Base-by-base conservation (phyloP, 2,888 invertebrate species). In the Phasia obesa region DNA sequence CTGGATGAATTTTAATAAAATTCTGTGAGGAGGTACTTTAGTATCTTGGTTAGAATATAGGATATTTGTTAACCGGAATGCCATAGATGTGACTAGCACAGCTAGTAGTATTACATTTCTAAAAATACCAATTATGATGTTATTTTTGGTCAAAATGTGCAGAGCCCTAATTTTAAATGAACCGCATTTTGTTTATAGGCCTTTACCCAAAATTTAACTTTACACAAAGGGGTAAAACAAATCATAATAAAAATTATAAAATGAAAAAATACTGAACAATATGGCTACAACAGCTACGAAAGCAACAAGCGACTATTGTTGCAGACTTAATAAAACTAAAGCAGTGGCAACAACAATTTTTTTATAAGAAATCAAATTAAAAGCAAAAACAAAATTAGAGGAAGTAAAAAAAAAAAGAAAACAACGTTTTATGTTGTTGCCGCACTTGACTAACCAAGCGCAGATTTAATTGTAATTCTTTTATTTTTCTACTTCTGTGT, bases 401-500 rank as follows among this genome's bases (percentile, higher is more conserved):
- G n/a, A n/a, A n/a, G n/a, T n/a, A n/a, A n/a, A n/a, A 23, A 38
- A 11, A 21, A 55, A 55, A 47, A 55, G 23, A 19, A 19, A 62
- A 19, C 31, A 57, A 69, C 47, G 47, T 77, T 75, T 74, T 55
- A 67, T 79, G 65, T 75, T 74, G 55, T 62, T 79, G 74, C 83
- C 79, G 70, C 86, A 87, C 87, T 87, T 89, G 89, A 87, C 86
- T 87, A 87, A 84, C 87, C 89, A 88, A 88, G 88, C 88, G 87
- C 86, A 85, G 86, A 88, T 87, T 87, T 87, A 88, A 88, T 88
- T 88, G 85, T 87, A 87, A 87, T 88, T 87, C 35, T 70, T 53
- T 65, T 65, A n/a, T 53, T 13, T 31, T 42, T 51, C 42, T 25
- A 25, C 47, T 15, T 31, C 19, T 47, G 19, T 44, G 53, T 60